Evolutionary conservation across 1,140 invertebrate genomes (phyloP).

Genomic region (Streblospio benedicti): DNA sequence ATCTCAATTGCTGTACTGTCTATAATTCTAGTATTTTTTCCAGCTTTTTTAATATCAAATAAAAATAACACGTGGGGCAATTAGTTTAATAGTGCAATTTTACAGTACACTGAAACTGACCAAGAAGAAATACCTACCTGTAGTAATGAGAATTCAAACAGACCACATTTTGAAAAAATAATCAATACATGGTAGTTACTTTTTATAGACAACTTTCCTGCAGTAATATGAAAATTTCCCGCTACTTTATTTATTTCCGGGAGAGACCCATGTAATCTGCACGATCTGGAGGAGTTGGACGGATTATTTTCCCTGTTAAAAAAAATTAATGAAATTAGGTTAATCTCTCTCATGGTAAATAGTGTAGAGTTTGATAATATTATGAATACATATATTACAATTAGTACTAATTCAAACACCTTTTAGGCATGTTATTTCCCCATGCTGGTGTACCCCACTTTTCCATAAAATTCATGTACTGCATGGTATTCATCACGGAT

Average conservation of each 20-base stretch:
- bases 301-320: constrained; percentile 7
- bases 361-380: not conserved
- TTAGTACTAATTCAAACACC: not conserved
- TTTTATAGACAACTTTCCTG: constrained; percentile 66
- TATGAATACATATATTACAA: not conserved
- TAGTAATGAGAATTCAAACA: no score
- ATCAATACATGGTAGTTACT: no score
- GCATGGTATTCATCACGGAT: constrained; percentile 87
- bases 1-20: no score
- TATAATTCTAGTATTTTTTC: no score
- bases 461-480: constrained; percentile 74
- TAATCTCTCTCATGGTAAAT: not conserved
- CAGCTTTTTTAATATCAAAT: no score
- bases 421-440: constrained; percentile 52
- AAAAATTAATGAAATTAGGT: not conserved
- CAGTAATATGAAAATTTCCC: constrained; percentile 89
- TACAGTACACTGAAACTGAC: no score
- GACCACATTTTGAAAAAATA: no score
- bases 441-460: constrained; percentile 53
- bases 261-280: constrained; percentile 74
- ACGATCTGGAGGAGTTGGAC: constrained; percentile 62
- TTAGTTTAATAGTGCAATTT: no score
- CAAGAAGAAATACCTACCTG: no score
- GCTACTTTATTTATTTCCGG: constrained; percentile 88
- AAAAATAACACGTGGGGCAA: no score